Conservation (phyloP, 2,797 vertebrate genomes). For the Telmatherina bonti region DNA sequence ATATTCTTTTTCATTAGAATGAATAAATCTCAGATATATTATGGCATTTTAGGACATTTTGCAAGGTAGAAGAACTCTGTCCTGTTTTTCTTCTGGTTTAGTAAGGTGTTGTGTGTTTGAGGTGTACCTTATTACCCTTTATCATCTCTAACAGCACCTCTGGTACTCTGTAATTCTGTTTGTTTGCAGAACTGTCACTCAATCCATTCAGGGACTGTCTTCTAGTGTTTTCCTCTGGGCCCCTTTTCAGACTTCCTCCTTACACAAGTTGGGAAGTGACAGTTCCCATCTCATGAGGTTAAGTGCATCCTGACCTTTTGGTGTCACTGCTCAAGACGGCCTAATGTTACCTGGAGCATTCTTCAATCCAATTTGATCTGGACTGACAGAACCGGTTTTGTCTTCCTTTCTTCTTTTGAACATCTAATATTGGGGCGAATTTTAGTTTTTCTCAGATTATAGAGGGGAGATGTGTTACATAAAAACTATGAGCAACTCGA, state of each 20-base stretch:
- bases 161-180: constrained; percentile 26
- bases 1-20: not conserved
- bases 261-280: constrained; percentile 40
- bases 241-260: constrained; percentile 19
- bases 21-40: not conserved
- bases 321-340: constrained; percentile 48
- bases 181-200: constrained; percentile 35
- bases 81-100: not conserved
- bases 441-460: constrained; percentile 30
- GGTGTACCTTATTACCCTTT: constrained; percentile 10
- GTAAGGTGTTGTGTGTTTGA: constrained; percentile 1
- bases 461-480: constrained; percentile 1
- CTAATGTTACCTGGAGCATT: constrained; percentile 42
- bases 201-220: constrained; percentile 21
- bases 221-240: constrained; percentile 20
- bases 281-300: constrained; percentile 59
- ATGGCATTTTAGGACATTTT: not conserved
- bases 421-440: constrained; percentile 7
- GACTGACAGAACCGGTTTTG: constrained; percentile 46
- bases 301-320: constrained; percentile 69
- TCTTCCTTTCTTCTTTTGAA: constrained; percentile 22
- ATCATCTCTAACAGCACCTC: constrained; percentile 4
- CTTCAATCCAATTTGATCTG: constrained; percentile 37
- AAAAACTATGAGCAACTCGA: constrained; percentile 6
- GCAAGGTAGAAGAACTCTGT: not conserved